Percentiles rank a stretch among this genome's conserved stretches.
These are phyloP conservation scores for Norana najaformis DNA, from an alignment of 2,888 invertebrate species.

Conservation along the genomic window DNA sequence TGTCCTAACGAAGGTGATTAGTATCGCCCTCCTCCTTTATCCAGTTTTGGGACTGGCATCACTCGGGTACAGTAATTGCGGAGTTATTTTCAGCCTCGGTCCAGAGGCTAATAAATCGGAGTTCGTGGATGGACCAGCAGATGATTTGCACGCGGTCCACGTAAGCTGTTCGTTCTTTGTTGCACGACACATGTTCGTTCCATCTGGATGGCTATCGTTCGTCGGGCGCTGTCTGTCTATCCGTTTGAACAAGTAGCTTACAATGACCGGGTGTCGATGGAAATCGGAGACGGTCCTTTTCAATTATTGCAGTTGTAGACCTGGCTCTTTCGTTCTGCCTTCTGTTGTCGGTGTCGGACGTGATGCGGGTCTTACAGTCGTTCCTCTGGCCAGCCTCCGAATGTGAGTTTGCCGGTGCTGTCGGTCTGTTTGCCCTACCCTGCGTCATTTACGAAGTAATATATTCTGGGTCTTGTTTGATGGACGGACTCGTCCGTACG, in stretches of 20 bases:
- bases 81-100: no score
- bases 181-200: neutral
- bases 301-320: conserved; percentile 7
- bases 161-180: neutral
- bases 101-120: no score
- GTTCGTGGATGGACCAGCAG: neutral
- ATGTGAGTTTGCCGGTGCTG: no score
- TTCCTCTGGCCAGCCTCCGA: neutral
- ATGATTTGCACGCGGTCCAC: neutral
- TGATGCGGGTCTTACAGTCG: neutral
- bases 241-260: neutral
- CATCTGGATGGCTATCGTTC: neutral
- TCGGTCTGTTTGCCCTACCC: neutral
- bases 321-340: neutral
- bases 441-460: conserved; percentile 6
- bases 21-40: no score
- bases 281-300: neutral
- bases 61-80: no score
- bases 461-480: neutral
- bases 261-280: neutral
- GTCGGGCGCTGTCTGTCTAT: neutral
- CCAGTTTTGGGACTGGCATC: no score
- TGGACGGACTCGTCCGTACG: neutral
- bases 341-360: neutral
- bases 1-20: no score